Base-by-base conservation (phyloP, 2,888 invertebrate genomes). In the Lysandra bellargus region DNA sequence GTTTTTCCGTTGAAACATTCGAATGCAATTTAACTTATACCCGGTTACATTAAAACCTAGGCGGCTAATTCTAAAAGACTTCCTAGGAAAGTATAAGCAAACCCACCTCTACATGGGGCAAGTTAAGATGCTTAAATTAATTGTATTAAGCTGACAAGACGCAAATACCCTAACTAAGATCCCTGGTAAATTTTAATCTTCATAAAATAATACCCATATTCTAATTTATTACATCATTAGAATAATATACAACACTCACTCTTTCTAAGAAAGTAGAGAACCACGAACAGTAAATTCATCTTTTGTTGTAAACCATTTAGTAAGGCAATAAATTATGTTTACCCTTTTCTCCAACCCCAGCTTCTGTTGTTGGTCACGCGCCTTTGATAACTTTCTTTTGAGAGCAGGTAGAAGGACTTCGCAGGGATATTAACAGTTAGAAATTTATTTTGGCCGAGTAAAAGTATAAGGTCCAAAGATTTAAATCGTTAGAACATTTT, bases 341-440 rank as follows among this genome's bases (percentile, higher is more conserved):
- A 57, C 76, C 76, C 76, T 76, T 57, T 76, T 49, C 33, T 49
- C 76, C 23, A 57, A 49, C 57, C 76, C 53, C 17, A 57, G 76
- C 76, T 76, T 57, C 76, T 76, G 76, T 76, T 76, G 57, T 76
- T 53, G 76, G 76, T 76, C 76, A 76, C 76, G 76, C 76, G 76
- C 57, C 53, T 53, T 76, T 57, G 53, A 53, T 76, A 53, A 76
- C 76, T 76, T 76, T 76, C 76, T 76, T 76, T 76, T 76, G 5
- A 76, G 44, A 76, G 49, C 53, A 57, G 53, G 53, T 53, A 76
- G 30, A 76, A 53, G 33, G 12, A 17, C 76, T 76, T 53, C 17
- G 49, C 76, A 33, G 44, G 44, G 44, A 44, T 69, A 37, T 74
- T 74, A 9, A 74, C 74, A 12, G 74, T 44, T 23, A 44, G 44